A percentile compares a stretch with the other conserved stretches of the same genome.
Conservation (phyloP, 2,113 vertebrate genomes). For the Corythaixoides concolor region DNA sequence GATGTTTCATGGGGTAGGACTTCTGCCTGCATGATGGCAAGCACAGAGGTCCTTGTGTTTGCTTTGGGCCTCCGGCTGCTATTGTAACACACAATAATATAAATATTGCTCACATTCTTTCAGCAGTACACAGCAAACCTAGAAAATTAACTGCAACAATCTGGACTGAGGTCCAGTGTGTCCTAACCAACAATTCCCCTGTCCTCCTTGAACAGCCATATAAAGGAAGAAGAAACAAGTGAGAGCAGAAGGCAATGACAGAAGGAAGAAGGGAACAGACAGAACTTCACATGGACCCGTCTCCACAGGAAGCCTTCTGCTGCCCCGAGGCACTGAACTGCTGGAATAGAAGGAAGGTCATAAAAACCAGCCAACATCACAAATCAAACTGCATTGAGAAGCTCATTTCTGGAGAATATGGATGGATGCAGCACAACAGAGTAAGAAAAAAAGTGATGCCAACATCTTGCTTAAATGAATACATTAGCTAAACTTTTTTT, state of each 20-base stretch:
- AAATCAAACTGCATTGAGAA: not conserved
- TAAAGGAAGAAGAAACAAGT: not conserved
- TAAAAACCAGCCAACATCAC: not conserved
- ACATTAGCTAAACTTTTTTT: not conserved
- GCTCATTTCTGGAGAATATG: not conserved
- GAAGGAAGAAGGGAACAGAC: not conserved
- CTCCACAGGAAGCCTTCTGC: not conserved
- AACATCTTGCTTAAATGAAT: not conserved
- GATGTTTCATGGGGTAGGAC: not conserved
- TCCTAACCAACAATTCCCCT: not conserved
- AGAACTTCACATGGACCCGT: not conserved
- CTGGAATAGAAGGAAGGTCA: not conserved
- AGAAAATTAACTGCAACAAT: not conserved
- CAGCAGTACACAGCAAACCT: not conserved
- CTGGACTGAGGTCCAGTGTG: not conserved
- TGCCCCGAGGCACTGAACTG: not conserved
- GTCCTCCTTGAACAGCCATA: not conserved
- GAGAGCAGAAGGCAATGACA: not conserved
- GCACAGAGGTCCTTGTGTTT: not conserved
- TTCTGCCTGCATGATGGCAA: not conserved
- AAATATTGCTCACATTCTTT: not conserved
- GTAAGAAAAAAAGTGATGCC: not conserved
- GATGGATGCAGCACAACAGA: not conserved
- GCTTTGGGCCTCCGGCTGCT: not conserved
- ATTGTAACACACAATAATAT: not conserved